Evolutionary conservation across 1,140 invertebrate species (phyloP), one percentile per base, ranked within the genome.

Genomic region (Druon quercuslanigerum): DNA sequence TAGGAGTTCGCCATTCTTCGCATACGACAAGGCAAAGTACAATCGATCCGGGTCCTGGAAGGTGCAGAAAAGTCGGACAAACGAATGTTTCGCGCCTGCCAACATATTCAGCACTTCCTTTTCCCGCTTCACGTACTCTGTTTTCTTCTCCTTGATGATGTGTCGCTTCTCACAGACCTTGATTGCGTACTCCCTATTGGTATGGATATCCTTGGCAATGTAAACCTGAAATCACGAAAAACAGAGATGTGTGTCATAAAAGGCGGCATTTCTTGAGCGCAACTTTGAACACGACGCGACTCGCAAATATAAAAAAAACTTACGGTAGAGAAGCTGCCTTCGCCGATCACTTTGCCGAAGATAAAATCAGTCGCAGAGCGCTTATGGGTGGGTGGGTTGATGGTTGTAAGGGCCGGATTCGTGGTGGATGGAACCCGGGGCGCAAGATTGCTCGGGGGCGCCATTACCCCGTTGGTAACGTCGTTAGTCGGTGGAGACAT

Each of bases 11-110:
- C 98, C 98, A 88, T 98, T 96, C 89, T 97, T 96, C 25, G 98
- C 98, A 92, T 98, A 99, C 7, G 96, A 97, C 82, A 99, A 93
- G 2, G 98, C 98, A 93, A 99, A 99, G 92, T 99, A 99, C 17
- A 99, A 93, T 85, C 97, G 94, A 80, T 97, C 95, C 20, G 93
- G 84, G 91, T 99, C 98, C 92, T 99, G 99, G 92, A 99, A 99
- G 52, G 99, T 99, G 90, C 96, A 99, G 86, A 96, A 98, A 7
- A 99, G 92, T 85, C 96, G 96, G 16, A 99, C 97, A 89, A 99
- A 98, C 88, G 97, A 98, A 86, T 94, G 88, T 84, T 93, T 93
- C 52, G 92, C 92, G 77, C 91, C 92, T 72, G 94, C 95, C 54
- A 97, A 89, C 90, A 95, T 94, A 85, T 96, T 95, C 79, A 99